Evolutionary conservation across 2,888 invertebrate genomes (phyloP).

Genomic region (Eurytoma adleriae): DNA sequence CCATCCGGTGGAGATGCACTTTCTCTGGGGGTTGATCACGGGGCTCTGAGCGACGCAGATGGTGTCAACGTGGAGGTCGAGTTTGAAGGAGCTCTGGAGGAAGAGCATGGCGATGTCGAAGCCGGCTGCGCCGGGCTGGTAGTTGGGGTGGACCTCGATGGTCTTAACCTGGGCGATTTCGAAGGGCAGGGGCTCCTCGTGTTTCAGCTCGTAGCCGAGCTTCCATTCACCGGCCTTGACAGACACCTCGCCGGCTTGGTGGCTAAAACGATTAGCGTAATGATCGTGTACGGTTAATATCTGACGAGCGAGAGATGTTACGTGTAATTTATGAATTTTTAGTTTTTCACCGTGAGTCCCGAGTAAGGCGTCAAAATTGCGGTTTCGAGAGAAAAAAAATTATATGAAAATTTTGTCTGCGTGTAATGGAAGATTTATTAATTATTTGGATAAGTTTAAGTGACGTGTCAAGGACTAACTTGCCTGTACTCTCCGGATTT

Average conservation of each 20-base stretch:
- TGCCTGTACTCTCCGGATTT: too few species aligned
- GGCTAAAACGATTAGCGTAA: constrained; percentile 72
- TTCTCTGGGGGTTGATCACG: constrained; percentile 75
- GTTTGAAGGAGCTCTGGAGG: constrained; percentile 78
- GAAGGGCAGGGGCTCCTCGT: constrained; percentile 87
- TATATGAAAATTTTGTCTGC: too few species aligned
- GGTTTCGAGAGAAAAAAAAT: too few species aligned
- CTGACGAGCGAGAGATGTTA: too few species aligned
- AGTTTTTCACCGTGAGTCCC: too few species aligned
- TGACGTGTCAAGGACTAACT: too few species aligned
- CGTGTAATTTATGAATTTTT: too few species aligned
- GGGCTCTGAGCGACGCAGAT: constrained; percentile 82
- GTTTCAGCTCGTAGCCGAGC: constrained; percentile 82
- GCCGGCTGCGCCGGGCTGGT: constrained; percentile 79
- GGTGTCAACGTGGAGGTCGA: constrained; percentile 85
- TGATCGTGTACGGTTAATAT: neutral
- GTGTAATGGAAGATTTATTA: too few species aligned
- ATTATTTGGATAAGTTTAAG: too few species aligned
- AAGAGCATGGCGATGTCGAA: constrained; percentile 86
- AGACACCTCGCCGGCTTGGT: constrained; percentile 82
- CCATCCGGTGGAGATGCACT: constrained; percentile 90
- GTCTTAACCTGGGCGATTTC: constrained; percentile 85
- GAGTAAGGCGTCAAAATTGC: too few species aligned
- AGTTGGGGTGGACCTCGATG: constrained; percentile 85
- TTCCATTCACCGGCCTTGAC: constrained; percentile 92